Evolutionary conservation across 2,113 vertebrate genomes (phyloP).

Genomic region (Heteronetta atricapilla): DNA sequence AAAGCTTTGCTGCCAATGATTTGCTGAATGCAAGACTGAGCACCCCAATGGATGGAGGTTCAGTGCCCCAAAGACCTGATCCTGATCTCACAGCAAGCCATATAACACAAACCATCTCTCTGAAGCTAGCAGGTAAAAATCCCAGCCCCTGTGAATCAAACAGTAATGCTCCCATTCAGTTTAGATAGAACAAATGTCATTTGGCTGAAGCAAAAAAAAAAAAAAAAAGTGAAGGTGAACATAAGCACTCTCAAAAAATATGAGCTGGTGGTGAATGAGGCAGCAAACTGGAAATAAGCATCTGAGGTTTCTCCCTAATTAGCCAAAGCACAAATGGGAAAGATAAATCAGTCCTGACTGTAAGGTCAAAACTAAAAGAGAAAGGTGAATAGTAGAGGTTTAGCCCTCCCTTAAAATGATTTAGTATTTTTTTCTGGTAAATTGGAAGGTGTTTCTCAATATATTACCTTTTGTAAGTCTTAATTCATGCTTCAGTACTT

Average conservation of each 20-base stretch:
- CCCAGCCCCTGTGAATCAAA: background rate
- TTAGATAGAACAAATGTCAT: background rate
- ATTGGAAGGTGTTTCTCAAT: conserved; percentile 7
- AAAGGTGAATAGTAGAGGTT: background rate
- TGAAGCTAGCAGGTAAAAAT: background rate
- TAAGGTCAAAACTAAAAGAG: background rate
- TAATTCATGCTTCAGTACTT: background rate
- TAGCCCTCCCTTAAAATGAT: background rate
- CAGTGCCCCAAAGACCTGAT: background rate
- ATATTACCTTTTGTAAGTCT: conserved; percentile 20
- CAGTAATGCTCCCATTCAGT: background rate
- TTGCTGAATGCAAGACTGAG: background rate
- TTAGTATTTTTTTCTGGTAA: background rate
- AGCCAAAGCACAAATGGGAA: background rate
- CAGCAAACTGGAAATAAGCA: background rate
- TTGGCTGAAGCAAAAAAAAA: background rate
- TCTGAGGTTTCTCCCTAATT: background rate
- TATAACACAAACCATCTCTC: background rate
- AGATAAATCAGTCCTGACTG: background rate
- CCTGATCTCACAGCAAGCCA: background rate
- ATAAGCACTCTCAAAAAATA: background rate
- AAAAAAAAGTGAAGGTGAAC: background rate
- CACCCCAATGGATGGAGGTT: background rate
- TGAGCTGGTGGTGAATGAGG: background rate
- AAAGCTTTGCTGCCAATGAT: background rate